Conservation (phyloP, 2,888 invertebrate genomes). For the Melanostoma scalare region DNA sequence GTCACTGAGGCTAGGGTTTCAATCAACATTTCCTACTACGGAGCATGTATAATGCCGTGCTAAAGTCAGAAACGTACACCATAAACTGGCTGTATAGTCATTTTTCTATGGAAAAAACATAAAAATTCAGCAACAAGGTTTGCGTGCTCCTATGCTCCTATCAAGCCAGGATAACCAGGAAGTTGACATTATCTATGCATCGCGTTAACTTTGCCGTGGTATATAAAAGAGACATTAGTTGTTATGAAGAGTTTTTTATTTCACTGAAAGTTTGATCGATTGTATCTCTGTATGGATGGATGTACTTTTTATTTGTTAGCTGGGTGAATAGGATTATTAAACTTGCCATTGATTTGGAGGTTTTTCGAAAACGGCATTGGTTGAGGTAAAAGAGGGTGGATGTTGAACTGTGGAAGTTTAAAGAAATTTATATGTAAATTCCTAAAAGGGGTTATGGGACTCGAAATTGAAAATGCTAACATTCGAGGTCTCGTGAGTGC, state of each 20-base stretch:
- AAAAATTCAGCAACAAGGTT: conserved; percentile 24
- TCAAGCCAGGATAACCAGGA: conserved; percentile 44
- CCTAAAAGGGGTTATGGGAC: too few relatives aligned
- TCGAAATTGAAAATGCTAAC: too few relatives aligned
- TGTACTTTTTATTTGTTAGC: too few relatives aligned
- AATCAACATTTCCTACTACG: conserved; percentile 12
- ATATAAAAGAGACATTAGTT: conserved; percentile 23
- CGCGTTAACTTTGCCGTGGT: conserved; percentile 21
- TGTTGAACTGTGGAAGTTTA: too few relatives aligned
- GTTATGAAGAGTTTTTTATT: background rate
- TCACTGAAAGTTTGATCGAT: conserved; percentile 48
- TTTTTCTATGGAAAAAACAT: conserved; percentile 3
- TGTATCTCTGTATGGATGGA: too few relatives aligned
- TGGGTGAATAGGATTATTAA: too few relatives aligned
- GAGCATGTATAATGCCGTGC: conserved; percentile 56
- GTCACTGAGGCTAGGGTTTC: conserved; percentile 13
- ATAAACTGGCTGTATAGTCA: background rate
- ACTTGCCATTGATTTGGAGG: too few relatives aligned
- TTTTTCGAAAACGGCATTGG: too few relatives aligned
- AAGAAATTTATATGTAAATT: too few relatives aligned
- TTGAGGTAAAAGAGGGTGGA: too few relatives aligned
- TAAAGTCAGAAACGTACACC: conserved; percentile 15
- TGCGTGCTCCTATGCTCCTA: conserved; percentile 54
- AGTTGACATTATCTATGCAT: conserved; percentile 67
- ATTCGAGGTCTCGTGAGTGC: too few relatives aligned